Base-by-base conservation (phyloP, 2,113 vertebrate genomes). In the Chaetorhynchus papuensis region DNA sequence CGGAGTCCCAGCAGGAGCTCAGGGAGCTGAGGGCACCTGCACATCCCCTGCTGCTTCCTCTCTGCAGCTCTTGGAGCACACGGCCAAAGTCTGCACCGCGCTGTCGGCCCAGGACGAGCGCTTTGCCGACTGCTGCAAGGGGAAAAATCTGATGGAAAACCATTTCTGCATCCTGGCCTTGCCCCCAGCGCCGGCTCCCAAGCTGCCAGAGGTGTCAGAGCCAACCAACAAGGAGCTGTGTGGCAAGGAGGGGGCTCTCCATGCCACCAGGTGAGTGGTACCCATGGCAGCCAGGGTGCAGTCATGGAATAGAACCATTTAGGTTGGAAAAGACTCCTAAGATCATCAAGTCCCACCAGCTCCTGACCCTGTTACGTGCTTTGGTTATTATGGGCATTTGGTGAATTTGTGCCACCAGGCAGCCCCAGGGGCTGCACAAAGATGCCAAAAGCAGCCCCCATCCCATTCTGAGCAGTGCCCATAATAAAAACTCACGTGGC, bases 401-500 rank as follows among this genome's bases (percentile, higher is more conserved):
- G 20, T 30, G 9, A 24, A 47, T 54, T n/a, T 7, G 41, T 63
- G 24, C 47, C 54, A 7, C 39, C 35, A 27, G 56, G 39, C 33
- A 53, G 56, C 21, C 39, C 11, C 27, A 3, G 35, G 24, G 35
- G 27, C 42, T 30, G 50, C n/a, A 16, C 19, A 12, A 7, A 70
- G 35, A 7, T 6, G 27, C 6, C 2, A 7, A 26, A 33, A 57
- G n/a, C 28, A 6, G 64, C 17, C 37, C 17, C 31, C n/a, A 12
- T 4, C 17, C 45, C 45, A 1, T 3, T 2, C 49, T 22, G 75
- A 54, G 49, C 59, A 33, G 44, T 11, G 1, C 8, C 4, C 3
- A 1, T 1, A 6, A 14, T 4, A 20, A 69, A 27, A 42, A 6
- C 10, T 20, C 14, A 1, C 0, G 0, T 1, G 6, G 9, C 1